Conservation (phyloP, 2,888 invertebrate species). For the Hipparchia sbordonii region DNA sequence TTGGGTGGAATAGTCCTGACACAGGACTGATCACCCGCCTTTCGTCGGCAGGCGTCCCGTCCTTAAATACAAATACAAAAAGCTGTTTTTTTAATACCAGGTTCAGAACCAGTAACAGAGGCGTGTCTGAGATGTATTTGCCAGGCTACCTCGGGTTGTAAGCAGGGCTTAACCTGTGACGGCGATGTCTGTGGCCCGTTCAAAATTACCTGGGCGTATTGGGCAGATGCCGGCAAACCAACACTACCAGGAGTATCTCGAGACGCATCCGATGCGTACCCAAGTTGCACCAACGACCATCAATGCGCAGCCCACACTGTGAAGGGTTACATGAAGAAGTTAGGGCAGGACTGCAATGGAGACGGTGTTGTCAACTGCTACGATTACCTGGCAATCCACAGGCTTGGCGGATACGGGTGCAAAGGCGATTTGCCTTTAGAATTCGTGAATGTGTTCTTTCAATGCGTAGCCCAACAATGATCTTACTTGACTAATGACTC, state of each 20-base stretch:
- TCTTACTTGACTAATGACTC: too few relatives aligned
- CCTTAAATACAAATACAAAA: background rate
- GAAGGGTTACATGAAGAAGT: constrained; percentile 92
- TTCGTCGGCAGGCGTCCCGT: too few relatives aligned
- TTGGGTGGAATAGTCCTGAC: too few relatives aligned
- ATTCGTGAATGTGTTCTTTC: constrained; percentile 84
- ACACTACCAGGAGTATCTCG: background rate
- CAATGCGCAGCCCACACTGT: constrained; percentile 90
- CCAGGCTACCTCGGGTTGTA: background rate
- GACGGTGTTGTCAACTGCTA: constrained; percentile 90
- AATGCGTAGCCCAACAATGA: constrained; percentile 79
- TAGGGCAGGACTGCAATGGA: constrained; percentile 91
- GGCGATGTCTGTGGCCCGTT: background rate
- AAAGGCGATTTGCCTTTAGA: constrained; percentile 82
- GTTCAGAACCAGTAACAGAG: background rate
- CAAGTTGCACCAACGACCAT: constrained; percentile 88
- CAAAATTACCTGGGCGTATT: background rate
- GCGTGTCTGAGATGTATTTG: constrained; percentile 3
- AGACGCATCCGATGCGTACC: constrained; percentile 75
- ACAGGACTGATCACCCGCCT: too few relatives aligned
- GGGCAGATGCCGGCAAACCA: background rate
- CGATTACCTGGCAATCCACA: constrained; percentile 92
- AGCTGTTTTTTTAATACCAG: background rate
- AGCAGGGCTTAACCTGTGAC: background rate
- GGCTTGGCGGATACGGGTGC: constrained; percentile 90